phyloP scores from a whole-genome alignment of 2,888 invertebrate genomes.

The Opisthograptis luteolata region DNA sequence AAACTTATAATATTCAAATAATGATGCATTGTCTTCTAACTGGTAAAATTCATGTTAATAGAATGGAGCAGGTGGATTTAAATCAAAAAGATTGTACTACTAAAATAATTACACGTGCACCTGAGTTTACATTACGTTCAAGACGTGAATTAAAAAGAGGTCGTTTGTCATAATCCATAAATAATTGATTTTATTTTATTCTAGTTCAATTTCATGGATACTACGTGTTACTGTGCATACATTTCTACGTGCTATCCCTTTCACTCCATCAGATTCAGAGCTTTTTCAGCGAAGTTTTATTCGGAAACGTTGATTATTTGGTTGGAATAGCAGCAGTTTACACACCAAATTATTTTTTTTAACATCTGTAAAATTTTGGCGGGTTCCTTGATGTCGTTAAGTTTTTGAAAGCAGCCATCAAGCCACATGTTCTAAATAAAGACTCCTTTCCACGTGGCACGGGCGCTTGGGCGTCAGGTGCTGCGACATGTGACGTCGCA shows the following conservation, averaged over 20 bases:
- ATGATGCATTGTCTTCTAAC: neutral
- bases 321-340: no score
- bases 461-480: slow-evolving; percentile 64
- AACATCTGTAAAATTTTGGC: neutral
- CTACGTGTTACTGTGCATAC: no score
- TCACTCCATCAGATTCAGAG: no score
- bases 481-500: slow-evolving; percentile 59
- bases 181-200: no score
- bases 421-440: slow-evolving; percentile 40
- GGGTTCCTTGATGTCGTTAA: slow-evolving; percentile 5
- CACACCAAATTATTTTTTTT: no score
- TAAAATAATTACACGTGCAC: neutral
- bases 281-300: no score
- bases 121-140: neutral
- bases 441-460: slow-evolving; percentile 46
- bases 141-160: no score
- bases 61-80: neutral
- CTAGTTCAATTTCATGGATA: no score
- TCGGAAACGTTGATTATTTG: no score
- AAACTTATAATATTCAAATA: neutral
- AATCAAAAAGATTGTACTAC: neutral
- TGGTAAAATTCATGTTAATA: neutral
- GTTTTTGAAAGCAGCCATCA: slow-evolving; percentile 11
- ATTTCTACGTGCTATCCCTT: no score
- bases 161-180: no score